Conservation (phyloP, 1,140 invertebrate genomes). For the Zaprionus ghesquierei region DNA sequence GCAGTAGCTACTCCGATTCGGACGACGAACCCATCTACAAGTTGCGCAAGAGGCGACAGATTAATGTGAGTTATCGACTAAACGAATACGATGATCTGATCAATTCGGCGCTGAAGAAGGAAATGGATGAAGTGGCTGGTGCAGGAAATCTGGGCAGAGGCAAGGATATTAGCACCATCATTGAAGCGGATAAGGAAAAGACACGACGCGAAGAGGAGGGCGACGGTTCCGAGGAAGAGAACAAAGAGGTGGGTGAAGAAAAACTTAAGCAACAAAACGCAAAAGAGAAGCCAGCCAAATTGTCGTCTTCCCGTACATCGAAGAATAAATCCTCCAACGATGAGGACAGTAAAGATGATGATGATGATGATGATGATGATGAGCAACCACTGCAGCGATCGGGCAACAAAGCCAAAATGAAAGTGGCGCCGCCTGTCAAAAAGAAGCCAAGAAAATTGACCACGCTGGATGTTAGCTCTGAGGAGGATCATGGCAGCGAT, state of each 20-base stretch:
- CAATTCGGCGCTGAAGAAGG: constrained; percentile 93
- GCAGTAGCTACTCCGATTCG: constrained; percentile 84
- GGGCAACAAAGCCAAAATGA: constrained; percentile 57
- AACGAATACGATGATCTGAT: constrained; percentile 97
- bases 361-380: constrained; percentile 43
- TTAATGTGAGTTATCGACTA: constrained; percentile 92
- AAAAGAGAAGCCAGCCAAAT: constrained; percentile 1
- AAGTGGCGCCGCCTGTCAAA: constrained; percentile 69
- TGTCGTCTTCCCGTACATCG: not conserved
- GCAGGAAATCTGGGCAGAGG: constrained; percentile 91
- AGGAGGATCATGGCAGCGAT: constrained; percentile 91
- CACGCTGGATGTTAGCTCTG: constrained; percentile 91
- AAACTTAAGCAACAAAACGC: constrained; percentile 52
- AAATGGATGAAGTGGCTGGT: constrained; percentile 88
- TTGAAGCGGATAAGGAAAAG: constrained; percentile 90
- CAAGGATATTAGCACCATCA: constrained; percentile 95
- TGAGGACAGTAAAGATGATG: not conserved
- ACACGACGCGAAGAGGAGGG: constrained; percentile 60
- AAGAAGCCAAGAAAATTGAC: constrained; percentile 90
- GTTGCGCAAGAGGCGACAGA: constrained; percentile 88
- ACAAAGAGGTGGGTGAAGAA: constrained; percentile 83
- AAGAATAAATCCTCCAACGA: constrained; percentile 29
- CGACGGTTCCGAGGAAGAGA: constrained; percentile 83
- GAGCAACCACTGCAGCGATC: constrained; percentile 45
- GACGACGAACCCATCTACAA: constrained; percentile 91